These are phyloP conservation scores for Agrotis puta DNA, from an alignment of 2,888 invertebrate genomes.

Conservation along the genomic window DNA sequence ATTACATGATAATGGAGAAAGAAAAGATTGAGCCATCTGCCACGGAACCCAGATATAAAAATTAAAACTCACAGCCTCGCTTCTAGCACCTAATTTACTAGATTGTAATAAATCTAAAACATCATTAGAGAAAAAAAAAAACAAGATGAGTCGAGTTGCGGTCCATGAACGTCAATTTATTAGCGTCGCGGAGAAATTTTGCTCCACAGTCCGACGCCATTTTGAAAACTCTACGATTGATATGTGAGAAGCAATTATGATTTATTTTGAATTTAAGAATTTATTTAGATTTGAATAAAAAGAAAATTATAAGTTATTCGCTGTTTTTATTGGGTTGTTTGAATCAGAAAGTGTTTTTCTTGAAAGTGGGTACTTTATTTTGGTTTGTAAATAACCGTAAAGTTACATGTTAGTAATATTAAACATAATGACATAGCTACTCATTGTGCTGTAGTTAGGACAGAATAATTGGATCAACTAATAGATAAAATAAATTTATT, in stretches of 20 bases:
- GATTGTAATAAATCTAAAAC: constrained; percentile 76
- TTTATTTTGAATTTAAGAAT: neutral
- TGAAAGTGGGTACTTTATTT: no score
- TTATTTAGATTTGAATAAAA: neutral
- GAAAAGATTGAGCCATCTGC: neutral
- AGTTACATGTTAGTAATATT: neutral
- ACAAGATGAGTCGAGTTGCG: constrained; percentile 63
- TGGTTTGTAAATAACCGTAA: neutral
- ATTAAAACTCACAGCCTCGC: constrained; percentile 37
- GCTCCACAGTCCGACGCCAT: constrained; percentile 49
- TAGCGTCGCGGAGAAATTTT: constrained; percentile 71
- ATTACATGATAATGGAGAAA: no score
- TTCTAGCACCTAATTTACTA: constrained; percentile 58
- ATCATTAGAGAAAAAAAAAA: constrained; percentile 77
- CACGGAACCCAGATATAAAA: constrained; percentile 30
- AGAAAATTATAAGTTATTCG: neutral
- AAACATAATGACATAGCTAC: neutral
- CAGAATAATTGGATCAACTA: neutral
- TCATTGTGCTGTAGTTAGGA: neutral
- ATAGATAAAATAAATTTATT: neutral
- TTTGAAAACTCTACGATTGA: constrained; percentile 37
- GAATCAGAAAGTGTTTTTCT: no score
- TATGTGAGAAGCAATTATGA: constrained; percentile 16
- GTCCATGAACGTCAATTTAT: constrained; percentile 71
- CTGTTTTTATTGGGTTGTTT: neutral